These are phyloP conservation scores for Drosophila colorata DNA, from an alignment of 2,888 invertebrate genomes.

Conservation along the genomic window DNA sequence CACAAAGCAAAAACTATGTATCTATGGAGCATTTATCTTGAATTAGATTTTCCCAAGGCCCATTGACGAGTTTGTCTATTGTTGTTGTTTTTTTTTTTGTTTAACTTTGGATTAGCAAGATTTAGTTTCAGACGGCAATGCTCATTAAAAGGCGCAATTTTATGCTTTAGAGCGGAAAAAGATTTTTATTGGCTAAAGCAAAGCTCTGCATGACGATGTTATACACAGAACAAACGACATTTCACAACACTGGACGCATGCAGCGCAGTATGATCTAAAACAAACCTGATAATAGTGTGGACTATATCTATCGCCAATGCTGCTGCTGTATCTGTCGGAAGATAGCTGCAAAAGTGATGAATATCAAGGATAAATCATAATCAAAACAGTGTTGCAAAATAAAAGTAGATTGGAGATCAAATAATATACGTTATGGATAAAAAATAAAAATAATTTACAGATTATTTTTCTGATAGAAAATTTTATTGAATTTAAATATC, in stretches of 20 bases:
- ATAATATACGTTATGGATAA: too few species aligned
- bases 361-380: slow-evolving; percentile 19
- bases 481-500: too few species aligned
- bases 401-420: background rate
- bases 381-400: background rate
- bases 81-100: background rate
- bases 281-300: slow-evolving; percentile 82
- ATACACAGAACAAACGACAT: slow-evolving; percentile 12
- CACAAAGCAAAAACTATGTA: slow-evolving; percentile 7
- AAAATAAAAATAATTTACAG: background rate
- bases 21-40: slow-evolving; percentile 22
- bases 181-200: slow-evolving; percentile 8
- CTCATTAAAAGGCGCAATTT: background rate
- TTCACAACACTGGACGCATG: slow-evolving; percentile 31
- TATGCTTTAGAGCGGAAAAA: background rate
- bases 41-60: slow-evolving; percentile 21
- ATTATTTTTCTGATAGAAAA: too few species aligned
- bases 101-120: slow-evolving; percentile 3
- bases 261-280: slow-evolving; percentile 27
- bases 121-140: slow-evolving; percentile 16
- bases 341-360: slow-evolving; percentile 58
- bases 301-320: slow-evolving; percentile 82
- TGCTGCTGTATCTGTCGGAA: slow-evolving; percentile 79
- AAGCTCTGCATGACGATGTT: background rate
- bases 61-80: background rate